Evolutionary conservation across 2,888 invertebrate species (phyloP), one percentile per base, ranked within the genome.

Genomic region (Heliconius aoede): DNA sequence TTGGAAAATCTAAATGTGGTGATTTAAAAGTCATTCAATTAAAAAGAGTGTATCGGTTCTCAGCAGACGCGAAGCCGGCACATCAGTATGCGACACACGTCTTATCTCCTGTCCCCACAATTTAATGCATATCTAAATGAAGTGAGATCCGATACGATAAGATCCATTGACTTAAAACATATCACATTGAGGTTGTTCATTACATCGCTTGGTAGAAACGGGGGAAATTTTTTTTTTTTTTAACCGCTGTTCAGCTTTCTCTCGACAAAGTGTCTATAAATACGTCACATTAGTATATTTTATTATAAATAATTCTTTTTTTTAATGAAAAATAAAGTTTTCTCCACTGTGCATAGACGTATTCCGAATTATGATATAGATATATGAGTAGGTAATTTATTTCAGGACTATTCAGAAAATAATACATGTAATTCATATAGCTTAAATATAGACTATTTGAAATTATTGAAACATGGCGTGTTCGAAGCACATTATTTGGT

Each of bases 121-220:
- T 91, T 92, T 92, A 93, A 93, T 93, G 91, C 90, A 89, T 87
- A 88, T 91, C 91, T 92, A 93, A 93, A 93, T 90, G 91, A 91
- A 90, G 86, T 85, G 89, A 93, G 93, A 94, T 94, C 88, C 89
- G 86, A 91, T 89, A 86, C 88, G 94, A 94, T 94, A 94, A 93
- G 89, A 88, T 85, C 87, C 87, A 89, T 91, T 88, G 88, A 90
- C 88, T 90, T 84, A 85, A 88, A 89, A 91, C 89, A 90, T 88
- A 89, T 91, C 85, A 89, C 87, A 86, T 86, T 82, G 84, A 84
- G 84, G 85, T 84, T 86, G 86, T 89, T 90, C 90, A 91, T 91
- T 91, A 90, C 90, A 86, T 89, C 87, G 87, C 85, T 88, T 86
- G 87, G 82, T 85, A 87, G 86, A 89, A 88, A 86, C 86, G 87